A percentile compares a stretch with the other conserved stretches of the same genome.
Evolutionary conservation across 2,797 vertebrate genomes (phyloP).

Genomic region (Schizothorax lantsangensis): DNA sequence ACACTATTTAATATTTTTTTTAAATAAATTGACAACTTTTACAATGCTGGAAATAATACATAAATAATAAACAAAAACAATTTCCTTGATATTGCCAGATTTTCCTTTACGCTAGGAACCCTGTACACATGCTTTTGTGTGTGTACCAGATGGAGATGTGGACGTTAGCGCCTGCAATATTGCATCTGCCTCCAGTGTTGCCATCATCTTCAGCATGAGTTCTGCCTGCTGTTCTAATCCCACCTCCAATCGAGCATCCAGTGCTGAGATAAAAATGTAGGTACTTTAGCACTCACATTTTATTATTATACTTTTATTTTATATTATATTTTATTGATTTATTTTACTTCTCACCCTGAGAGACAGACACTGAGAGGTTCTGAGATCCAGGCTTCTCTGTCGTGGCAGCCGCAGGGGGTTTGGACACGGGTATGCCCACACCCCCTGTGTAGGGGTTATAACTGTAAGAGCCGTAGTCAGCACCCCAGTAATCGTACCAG

Average conservation of each 20-base stretch:
- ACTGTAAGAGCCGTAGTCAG: conserved; percentile 96
- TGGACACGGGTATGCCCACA: conserved; percentile 94
- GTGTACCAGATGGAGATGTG: conserved; percentile 89
- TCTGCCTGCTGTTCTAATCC: conserved; percentile 98
- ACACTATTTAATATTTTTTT: neutral
- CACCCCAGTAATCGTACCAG: conserved; percentile 99
- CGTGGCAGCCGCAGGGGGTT: conserved; percentile 81
- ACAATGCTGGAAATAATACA: neutral
- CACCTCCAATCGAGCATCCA: conserved; percentile 96
- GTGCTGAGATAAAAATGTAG: conserved; percentile 74
- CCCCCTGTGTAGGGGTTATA: conserved; percentile 97
- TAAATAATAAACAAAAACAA: neutral
- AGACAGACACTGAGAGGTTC: conserved; percentile 93
- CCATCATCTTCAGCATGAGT: conserved; percentile 99
- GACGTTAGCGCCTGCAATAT: conserved; percentile 96
- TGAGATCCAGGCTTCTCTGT: conserved; percentile 95
- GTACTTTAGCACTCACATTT: neutral
- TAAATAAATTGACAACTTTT: neutral
- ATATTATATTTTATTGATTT: too few relatives aligned
- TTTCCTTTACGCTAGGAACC: neutral
- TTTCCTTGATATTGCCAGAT: neutral
- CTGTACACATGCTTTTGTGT: neutral
- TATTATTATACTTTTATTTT: neutral
- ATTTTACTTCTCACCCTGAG: conserved; percentile 84
- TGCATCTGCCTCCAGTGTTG: conserved; percentile 96